A percentile compares a stretch with the other conserved stretches of the same genome.
These are phyloP conservation scores for Apamea crenata DNA, from an alignment of 2,888 invertebrate genomes.

Conservation along the genomic window DNA sequence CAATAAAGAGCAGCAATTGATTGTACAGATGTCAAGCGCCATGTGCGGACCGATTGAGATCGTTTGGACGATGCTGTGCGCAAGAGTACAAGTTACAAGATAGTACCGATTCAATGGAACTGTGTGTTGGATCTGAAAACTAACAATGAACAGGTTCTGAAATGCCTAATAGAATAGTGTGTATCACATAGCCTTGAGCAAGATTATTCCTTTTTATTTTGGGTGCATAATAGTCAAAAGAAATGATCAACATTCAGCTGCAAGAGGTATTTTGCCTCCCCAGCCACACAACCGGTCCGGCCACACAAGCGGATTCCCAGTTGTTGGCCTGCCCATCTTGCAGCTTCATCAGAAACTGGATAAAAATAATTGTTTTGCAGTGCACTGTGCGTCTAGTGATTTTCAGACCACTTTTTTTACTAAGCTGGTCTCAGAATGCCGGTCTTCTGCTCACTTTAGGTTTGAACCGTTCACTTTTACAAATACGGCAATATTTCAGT, in stretches of 20 bases:
- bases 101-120: background rate
- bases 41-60: slow-evolving; percentile 45
- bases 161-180: background rate
- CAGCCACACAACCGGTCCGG: background rate
- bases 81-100: slow-evolving; percentile 1
- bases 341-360: background rate
- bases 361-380: background rate
- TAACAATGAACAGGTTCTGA: background rate
- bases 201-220: background rate
- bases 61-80: slow-evolving; percentile 14
- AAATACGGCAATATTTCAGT: slow-evolving; percentile 64
- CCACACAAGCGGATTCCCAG: background rate
- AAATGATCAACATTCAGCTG: background rate
- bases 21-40: slow-evolving; percentile 45
- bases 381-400: background rate
- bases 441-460: slow-evolving; percentile 36
- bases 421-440: slow-evolving; percentile 3
- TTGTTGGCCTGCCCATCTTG: background rate
- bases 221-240: background rate
- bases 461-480: slow-evolving; percentile 23
- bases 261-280: too few species aligned
- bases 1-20: slow-evolving; percentile 60
- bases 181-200: background rate
- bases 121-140: background rate
- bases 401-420: background rate